Percentiles rank a stretch among this genome's conserved stretches.
These are phyloP conservation scores for Mercenaria mercenaria DNA, from an alignment of 1,140 invertebrate genomes.

Conservation along the genomic window DNA sequence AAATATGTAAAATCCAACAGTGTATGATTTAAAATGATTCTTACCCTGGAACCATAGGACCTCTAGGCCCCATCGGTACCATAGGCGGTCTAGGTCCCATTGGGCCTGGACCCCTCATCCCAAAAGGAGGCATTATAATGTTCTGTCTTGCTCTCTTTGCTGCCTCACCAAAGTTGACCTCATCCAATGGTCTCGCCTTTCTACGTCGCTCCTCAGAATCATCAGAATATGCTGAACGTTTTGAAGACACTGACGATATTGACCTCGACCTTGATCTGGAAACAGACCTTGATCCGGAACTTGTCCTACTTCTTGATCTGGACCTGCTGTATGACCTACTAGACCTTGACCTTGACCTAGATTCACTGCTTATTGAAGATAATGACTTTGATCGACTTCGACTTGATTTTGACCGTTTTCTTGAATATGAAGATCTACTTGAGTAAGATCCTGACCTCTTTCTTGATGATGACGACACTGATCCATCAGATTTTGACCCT, in stretches of 20 bases:
- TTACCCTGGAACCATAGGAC: constrained; percentile 59
- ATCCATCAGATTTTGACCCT: not conserved
- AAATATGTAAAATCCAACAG: no score
- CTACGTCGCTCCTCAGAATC: constrained; percentile 55
- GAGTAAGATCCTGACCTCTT: constrained; percentile 26
- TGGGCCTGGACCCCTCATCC: constrained; percentile 38
- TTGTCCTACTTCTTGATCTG: constrained; percentile 45
- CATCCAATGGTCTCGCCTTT: constrained; percentile 39
- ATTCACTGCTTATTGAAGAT: constrained; percentile 53
- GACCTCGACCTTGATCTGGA: constrained; percentile 61
- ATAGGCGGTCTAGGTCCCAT: constrained; percentile 46
- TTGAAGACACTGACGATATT: constrained; percentile 58
- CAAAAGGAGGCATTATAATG: constrained; percentile 37
- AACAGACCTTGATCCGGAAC: constrained; percentile 50
- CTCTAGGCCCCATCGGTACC: constrained; percentile 55
- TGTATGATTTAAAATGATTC: no score
- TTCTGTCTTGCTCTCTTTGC: constrained; percentile 57
- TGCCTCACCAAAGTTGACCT: constrained; percentile 62
- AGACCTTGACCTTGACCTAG: constrained; percentile 40
- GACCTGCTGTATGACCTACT: constrained; percentile 49
- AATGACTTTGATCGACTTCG: constrained; percentile 42
- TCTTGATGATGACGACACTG: not conserved
- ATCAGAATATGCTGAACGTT: constrained; percentile 51
- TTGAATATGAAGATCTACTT: constrained; percentile 39
- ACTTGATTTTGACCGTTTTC: constrained; percentile 44